Evolutionary conservation across 2,113 vertebrate species (phyloP), one percentile per base, ranked within the genome.

Genomic region (Crotalus tigris): DNA sequence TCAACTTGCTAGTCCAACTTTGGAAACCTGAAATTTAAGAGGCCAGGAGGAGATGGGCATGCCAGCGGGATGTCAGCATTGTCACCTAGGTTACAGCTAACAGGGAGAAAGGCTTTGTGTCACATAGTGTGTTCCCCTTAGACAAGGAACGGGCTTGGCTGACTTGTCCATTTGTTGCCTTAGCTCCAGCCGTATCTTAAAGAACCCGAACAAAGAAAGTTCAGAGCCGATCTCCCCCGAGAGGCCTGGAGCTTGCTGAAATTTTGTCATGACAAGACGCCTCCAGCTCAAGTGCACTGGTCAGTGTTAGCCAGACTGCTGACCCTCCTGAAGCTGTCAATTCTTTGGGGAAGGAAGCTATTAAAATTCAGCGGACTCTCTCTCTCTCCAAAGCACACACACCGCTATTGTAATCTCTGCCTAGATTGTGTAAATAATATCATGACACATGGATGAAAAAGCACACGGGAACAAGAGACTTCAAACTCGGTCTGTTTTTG

Each of bases 121-220:
- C 87, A 33, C 17, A 2, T 10, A 5, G 57, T 53, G 55, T 19
- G 10, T 89, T 61, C 87, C 87, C 91, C 13, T 19, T 39, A 89
- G 93, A 86, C 87, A 89, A 81, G 85, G 90, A 29, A 33, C 10
- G 3, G 88, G 87, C 5, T 58, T 39, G 39, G 81, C 39, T 29
- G 21, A 21, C 33, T 93, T 93, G 93, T 92, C 9, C 93, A 92
- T 91, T 95, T 93, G 92, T 95, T 94, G 95, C 94, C 96, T 94
- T 96, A 94, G 96, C 94, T 95, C 95, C 96, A n/a, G 85, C 75
- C 92, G 93, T 92, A 54, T 88, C 92, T 92, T 95, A 86, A 91
- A 88, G 93, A 91, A 8, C 33, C 69, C 49, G 9, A 85, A 53
- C 88, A 90, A 85, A 92, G 55, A 1, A 55, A 39, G 29, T 85